Evolutionary conservation across 2,113 vertebrate genomes (phyloP).

Genomic region (Protobothrops flavoviridis): DNA sequence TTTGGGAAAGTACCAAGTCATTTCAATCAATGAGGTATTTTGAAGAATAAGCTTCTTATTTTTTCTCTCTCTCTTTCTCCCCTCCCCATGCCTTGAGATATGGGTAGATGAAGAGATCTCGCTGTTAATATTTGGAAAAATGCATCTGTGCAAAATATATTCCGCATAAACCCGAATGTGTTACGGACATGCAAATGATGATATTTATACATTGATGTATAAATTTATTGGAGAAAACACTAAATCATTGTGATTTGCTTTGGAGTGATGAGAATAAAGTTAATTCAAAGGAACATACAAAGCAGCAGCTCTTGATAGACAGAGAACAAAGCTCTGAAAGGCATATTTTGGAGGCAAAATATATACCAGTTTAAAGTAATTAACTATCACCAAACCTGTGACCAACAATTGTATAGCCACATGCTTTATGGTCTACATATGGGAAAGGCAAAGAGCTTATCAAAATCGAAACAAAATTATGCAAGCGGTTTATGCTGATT

Average conservation of each 20-base stretch:
- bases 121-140: neutral
- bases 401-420: neutral
- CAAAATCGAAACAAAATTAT: neutral
- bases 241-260: neutral
- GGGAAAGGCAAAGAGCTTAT: neutral
- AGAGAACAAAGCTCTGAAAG: neutral
- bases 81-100: neutral
- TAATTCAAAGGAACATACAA: neutral
- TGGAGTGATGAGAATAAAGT: neutral
- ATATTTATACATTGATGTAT: neutral
- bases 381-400: neutral
- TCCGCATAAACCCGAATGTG: neutral
- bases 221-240: neutral
- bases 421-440: neutral
- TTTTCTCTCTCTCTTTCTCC: accelerated
- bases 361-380: neutral
- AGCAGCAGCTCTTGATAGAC: neutral
- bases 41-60: neutral
- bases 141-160: neutral
- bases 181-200: neutral
- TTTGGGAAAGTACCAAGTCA: neutral
- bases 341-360: neutral
- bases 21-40: neutral
- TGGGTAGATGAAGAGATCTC: neutral
- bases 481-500: neutral